A percentile compares a stretch with the other conserved stretches of the same genome.
These are phyloP conservation scores for Dipodomys merriami DNA, from an alignment of 2,113 vertebrate genomes.

Conservation along the genomic window DNA sequence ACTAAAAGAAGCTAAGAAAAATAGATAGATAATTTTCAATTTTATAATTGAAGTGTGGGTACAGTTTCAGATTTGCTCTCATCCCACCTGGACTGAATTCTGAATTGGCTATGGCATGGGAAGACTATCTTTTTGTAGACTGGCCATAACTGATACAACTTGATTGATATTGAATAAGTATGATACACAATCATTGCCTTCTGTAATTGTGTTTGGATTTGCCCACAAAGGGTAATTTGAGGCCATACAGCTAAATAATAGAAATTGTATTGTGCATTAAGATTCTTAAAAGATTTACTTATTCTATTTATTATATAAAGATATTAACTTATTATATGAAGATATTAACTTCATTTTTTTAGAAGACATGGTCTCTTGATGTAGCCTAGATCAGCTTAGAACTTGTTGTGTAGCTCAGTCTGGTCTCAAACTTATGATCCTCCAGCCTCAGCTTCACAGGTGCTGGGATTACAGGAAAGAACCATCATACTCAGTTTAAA, in stretches of 20 bases:
- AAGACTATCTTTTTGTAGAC: not conserved
- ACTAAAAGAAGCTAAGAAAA: not conserved
- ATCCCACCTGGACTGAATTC: not conserved
- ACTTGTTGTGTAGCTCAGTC: not conserved
- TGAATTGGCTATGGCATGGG: not conserved
- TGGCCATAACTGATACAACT: not conserved
- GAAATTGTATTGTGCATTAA: not conserved
- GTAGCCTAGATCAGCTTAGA: not conserved
- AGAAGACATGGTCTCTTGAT: not conserved
- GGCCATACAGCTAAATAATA: not conserved
- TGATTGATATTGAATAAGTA: not conserved
- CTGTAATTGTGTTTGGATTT: not conserved
- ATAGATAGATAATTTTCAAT: conserved; percentile 10
- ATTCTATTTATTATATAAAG: not conserved
- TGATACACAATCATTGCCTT: not conserved
- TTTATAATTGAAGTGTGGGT: not conserved
- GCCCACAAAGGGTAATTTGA: not conserved
- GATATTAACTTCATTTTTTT: not conserved
- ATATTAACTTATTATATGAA: not conserved
- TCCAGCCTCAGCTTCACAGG: no score
- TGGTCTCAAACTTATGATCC: no score
- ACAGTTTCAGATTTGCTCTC: not conserved
- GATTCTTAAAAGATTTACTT: not conserved
- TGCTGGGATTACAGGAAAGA: no score
- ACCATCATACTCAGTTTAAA: not conserved